Conservation (phyloP, 2,888 invertebrate genomes). For the Tetrapedia diversipes region DNA sequence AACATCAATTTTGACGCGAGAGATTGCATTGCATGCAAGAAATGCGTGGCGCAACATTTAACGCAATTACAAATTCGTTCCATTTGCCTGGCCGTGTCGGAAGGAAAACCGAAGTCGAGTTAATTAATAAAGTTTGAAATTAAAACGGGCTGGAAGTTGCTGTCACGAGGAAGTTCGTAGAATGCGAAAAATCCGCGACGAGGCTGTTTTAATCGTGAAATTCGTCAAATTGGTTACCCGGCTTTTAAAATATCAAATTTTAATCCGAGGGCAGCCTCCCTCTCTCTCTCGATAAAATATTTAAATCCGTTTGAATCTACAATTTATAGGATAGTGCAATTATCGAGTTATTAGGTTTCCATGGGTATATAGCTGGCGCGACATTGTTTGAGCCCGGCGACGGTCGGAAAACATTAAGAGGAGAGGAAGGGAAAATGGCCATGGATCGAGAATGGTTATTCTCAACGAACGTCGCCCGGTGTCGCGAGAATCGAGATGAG, state of each 20-base stretch:
- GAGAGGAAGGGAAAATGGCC: conserved; percentile 7
- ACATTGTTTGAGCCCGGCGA: background rate
- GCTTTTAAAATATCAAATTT: background rate
- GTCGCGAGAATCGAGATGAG: conserved; percentile 46
- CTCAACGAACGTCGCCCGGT: conserved; percentile 8
- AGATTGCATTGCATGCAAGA: background rate
- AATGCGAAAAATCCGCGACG: background rate
- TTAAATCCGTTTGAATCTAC: background rate
- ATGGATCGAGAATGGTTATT: conserved; percentile 19
- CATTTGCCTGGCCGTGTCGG: background rate
- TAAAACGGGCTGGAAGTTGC: background rate
- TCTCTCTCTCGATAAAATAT: too few species aligned
- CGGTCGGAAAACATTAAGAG: background rate
- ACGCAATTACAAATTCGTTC: conserved; percentile 7
- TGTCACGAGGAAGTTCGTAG: background rate
- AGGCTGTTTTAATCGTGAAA: background rate
- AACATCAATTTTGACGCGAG: too few species aligned
- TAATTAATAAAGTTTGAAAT: conserved; percentile 18
- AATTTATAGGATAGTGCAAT: background rate
- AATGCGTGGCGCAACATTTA: background rate
- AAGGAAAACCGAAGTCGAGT: conserved; percentile 3
- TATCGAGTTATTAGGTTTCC: background rate
- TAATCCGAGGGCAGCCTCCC: background rate
- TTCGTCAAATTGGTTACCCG: background rate
- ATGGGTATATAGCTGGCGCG: background rate